Conservation (phyloP, 1,140 invertebrate species). For the Brachionus rubens region DNA sequence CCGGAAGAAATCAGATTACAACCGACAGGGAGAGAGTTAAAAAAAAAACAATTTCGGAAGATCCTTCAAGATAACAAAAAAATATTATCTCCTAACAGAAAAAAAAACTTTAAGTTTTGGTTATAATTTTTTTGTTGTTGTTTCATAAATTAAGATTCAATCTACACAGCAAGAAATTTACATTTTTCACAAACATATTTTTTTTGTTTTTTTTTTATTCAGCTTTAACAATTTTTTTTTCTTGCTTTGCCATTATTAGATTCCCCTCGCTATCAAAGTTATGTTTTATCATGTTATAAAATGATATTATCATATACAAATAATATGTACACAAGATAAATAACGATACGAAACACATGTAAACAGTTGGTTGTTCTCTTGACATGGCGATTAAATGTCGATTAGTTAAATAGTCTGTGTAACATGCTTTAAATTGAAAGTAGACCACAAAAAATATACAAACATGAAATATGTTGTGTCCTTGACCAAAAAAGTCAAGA, state of each 20-base stretch:
- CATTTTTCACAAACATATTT: too few species aligned
- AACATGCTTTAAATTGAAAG: conserved; percentile 35
- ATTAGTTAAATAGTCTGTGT: conserved; percentile 8
- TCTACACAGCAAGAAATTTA: too few species aligned
- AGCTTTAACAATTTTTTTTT: not conserved
- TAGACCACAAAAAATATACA: conserved; percentile 36
- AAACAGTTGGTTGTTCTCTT: conserved; percentile 6
- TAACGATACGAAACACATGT: not conserved
- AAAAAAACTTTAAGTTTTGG: too few species aligned
- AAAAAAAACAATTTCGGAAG: not conserved
- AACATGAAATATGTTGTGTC: conserved; percentile 44
- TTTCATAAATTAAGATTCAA: too few species aligned
- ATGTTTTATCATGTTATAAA: conserved; percentile 28
- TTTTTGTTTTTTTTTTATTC: not conserved
- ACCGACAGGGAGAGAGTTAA: not conserved
- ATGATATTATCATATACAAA: conserved; percentile 34
- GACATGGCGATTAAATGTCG: not conserved
- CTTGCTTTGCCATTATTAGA: not conserved
- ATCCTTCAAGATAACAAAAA: too few species aligned
- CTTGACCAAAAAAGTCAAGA: conserved; percentile 43
- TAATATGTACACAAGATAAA: not conserved
- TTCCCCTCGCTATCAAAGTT: conserved; percentile 35
- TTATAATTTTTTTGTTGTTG: too few species aligned
- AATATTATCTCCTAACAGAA: too few species aligned
- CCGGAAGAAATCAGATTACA: conserved; percentile 36